Percentiles rank a stretch among this genome's conserved stretches.
These are phyloP conservation scores for Sinocyclocheilus rhinocerous DNA, from an alignment of 2,113 vertebrate genomes.

Conservation along the genomic window DNA sequence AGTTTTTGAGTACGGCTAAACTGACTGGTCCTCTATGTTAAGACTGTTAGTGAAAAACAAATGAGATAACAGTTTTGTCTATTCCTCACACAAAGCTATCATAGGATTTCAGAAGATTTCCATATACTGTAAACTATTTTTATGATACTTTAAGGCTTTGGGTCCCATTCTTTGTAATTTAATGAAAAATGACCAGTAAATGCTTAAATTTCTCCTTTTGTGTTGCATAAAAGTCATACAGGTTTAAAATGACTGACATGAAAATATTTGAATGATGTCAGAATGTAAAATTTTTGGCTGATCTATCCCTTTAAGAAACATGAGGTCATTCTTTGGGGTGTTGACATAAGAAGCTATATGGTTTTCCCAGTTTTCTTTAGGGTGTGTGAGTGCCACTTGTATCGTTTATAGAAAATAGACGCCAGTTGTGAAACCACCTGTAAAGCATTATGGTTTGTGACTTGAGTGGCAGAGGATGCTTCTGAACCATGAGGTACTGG, in stretches of 20 bases:
- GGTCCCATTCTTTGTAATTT: background rate
- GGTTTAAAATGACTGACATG: background rate
- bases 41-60: background rate
- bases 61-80: background rate
- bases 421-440: slow-evolving; percentile 53
- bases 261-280: background rate
- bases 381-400: background rate
- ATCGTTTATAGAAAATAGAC: slow-evolving; percentile 11
- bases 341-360: background rate
- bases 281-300: background rate
- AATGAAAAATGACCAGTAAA: background rate
- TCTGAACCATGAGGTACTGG: slow-evolving; percentile 25
- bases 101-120: background rate
- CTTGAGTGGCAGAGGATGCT: slow-evolving; percentile 18
- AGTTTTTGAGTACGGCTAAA: background rate
- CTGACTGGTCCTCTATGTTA: background rate
- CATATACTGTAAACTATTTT: background rate
- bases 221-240: background rate
- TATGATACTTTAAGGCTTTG: background rate
- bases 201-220: background rate
- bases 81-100: background rate
- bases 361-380: background rate
- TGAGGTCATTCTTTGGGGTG: background rate
- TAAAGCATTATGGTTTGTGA: slow-evolving; percentile 40
- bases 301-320: background rate